Evolutionary conservation across 2,888 invertebrate species (phyloP).

Genomic region (Synergus umbraculus): DNA sequence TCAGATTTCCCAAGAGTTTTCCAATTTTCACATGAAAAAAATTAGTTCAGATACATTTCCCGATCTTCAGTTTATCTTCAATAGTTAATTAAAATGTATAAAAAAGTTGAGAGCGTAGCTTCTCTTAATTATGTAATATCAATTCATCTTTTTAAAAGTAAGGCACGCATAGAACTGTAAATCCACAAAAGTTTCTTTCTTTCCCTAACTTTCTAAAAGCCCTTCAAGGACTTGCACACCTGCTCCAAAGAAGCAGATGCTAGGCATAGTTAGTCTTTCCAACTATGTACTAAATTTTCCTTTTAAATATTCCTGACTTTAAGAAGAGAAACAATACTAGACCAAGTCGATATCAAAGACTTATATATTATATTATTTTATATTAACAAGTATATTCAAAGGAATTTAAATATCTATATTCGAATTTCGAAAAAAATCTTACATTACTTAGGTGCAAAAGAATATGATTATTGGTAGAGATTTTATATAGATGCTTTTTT

Average conservation of each 20-base stretch:
- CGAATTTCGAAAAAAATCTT: neutral
- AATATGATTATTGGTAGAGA: too few species aligned
- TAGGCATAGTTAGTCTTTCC: neutral
- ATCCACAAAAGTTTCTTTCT: constrained; percentile 13
- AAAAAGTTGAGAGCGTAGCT: neutral
- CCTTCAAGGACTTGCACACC: constrained; percentile 25
- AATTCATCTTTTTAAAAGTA: neutral
- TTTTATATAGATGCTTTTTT: too few species aligned
- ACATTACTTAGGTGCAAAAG: too few species aligned
- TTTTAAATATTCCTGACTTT: neutral
- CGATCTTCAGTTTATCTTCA: neutral
- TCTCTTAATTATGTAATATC: constrained; percentile 12
- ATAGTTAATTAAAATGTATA: neutral
- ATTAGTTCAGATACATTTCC: neutral
- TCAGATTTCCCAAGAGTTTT: neutral
- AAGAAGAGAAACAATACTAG: neutral
- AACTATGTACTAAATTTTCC: constrained; percentile 22
- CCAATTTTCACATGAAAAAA: neutral
- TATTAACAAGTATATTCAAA: too few species aligned
- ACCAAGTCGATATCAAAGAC: neutral
- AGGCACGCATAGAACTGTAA: constrained; percentile 6
- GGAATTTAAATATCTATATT: neutral
- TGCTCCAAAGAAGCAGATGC: constrained; percentile 19
- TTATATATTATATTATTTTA: too few species aligned
- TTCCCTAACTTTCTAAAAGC: constrained; percentile 31